Base-by-base conservation (phyloP, 2,888 invertebrate genomes). In the Drosophila colorata region DNA sequence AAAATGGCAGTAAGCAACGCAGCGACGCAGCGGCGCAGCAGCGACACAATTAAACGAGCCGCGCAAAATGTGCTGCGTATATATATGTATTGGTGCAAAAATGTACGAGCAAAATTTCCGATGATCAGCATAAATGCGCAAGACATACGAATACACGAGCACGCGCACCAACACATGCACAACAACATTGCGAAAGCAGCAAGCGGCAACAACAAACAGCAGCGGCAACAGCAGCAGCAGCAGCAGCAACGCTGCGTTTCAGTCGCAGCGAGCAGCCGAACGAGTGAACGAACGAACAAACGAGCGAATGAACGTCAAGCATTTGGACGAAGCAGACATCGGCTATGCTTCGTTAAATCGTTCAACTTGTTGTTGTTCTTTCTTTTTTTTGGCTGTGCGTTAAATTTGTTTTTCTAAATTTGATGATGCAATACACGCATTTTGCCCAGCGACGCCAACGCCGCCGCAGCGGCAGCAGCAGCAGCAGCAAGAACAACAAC, bases 381-480 rank as follows among this genome's bases (percentile, higher is more conserved):
- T 38, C 35, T 52, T 41, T 28, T 41, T 31, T 43, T 49, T 53
- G 14, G 25, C 14, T 69, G 64, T 80, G 74, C 85, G 81, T 64
- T 74, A 44, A 74, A 77, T 78, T 85, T 87, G 81, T 88, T 88
- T 83, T 83, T 87, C 81, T 77, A 80, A 78, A 71, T 71, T 87
- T 88, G 85, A 85, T 85, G 85, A 85, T 85, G 85, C 85, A 85
- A 85, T 85, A 87, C 89, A 85, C 82, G 89, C 85, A 83, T 80
- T 69, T 75, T 58, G 74, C 61, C 47, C 8, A 63, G 51, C 69
- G 53, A 37, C 56, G 60, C 23, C 53, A 41, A 44, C 64, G 65
- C 40, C 64, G 40, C 25, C 72, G 64, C 43, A 53, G 44, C 28
- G 5, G 14, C 13, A 18, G 18, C 68, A 67, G 38, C 41, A 41